These are phyloP conservation scores for Lingula anatina DNA, from an alignment of 2,888 invertebrate species.

Conservation along the genomic window DNA sequence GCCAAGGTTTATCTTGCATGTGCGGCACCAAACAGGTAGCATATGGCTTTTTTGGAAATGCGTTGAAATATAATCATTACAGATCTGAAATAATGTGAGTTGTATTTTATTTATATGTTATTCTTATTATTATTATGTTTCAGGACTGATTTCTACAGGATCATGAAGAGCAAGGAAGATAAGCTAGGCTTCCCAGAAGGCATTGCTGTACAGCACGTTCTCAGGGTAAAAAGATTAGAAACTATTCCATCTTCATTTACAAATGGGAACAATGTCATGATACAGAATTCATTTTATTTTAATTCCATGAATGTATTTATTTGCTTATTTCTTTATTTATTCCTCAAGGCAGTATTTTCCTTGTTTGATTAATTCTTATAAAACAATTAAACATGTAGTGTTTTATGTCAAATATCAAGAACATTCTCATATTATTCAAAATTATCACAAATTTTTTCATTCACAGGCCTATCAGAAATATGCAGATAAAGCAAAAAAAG, in stretches of 20 bases:
- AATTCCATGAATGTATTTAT: background rate
- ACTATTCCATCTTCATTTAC: conserved; percentile 5
- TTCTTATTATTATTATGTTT: conserved; percentile 19
- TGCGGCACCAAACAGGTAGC: too few relatives aligned
- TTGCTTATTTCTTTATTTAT: background rate
- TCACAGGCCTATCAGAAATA: conserved; percentile 12
- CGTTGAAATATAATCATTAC: background rate
- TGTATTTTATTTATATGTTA: background rate
- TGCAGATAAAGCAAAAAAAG: conserved; percentile 2
- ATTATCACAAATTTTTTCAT: too few relatives aligned
- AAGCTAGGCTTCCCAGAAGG: conserved; percentile 71
- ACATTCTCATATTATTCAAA: too few relatives aligned
- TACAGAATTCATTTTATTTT: background rate
- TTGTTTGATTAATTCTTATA: background rate
- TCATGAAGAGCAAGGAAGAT: conserved; percentile 56
- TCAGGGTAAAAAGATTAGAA: conserved; percentile 34
- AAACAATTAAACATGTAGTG: background rate
- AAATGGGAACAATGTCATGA: background rate
- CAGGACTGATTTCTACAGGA: conserved; percentile 71
- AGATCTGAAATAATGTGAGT: too few relatives aligned
- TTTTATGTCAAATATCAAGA: background rate
- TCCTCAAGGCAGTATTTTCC: conserved; percentile 8
- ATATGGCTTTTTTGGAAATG: too few relatives aligned
- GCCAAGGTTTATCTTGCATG: too few relatives aligned
- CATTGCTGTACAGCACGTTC: conserved; percentile 64